These are phyloP conservation scores for Microctenopoma lineatum DNA, from an alignment of 2,797 vertebrate genomes.

Conservation along the genomic window DNA sequence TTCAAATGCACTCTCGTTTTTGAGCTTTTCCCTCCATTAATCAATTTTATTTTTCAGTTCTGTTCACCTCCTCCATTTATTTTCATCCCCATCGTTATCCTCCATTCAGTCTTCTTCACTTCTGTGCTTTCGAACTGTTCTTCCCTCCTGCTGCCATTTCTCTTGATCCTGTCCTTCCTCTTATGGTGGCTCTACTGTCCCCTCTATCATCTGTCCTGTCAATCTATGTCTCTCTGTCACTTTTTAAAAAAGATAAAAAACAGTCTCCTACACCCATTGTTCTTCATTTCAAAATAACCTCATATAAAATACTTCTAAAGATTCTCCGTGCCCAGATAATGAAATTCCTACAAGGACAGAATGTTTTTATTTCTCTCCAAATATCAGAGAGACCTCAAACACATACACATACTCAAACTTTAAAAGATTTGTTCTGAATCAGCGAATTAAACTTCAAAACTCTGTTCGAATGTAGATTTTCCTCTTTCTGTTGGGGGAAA, in stretches of 20 bases:
- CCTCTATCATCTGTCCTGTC: constrained; percentile 25
- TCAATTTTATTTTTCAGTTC: constrained; percentile 14
- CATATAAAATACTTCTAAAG: constrained; percentile 19
- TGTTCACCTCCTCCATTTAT: constrained; percentile 9
- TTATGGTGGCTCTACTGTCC: constrained; percentile 18
- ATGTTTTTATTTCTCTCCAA: not conserved
- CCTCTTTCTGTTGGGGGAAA: constrained; percentile 14
- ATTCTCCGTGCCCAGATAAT: constrained; percentile 34
- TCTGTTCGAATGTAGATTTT: constrained; percentile 10
- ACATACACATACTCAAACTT: constrained; percentile 18
- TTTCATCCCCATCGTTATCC: constrained; percentile 13
- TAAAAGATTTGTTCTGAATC: constrained; percentile 44
- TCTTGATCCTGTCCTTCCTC: constrained; percentile 4
- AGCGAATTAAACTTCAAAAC: constrained; percentile 41
- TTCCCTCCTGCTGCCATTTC: constrained; percentile 7
- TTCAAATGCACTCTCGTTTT: constrained; percentile 16
- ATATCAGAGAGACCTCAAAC: not conserved
- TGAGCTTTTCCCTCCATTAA: constrained; percentile 23
- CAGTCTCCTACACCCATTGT: constrained; percentile 33
- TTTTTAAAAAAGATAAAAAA: constrained; percentile 46
- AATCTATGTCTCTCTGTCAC: constrained; percentile 19
- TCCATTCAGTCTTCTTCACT: constrained; percentile 26
- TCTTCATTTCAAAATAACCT: constrained; percentile 53
- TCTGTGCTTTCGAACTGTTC: constrained; percentile 24
- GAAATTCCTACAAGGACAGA: constrained; percentile 20